Evolutionary conservation across 1,140 invertebrate genomes (phyloP).

Genomic region (Bombus turneri): DNA sequence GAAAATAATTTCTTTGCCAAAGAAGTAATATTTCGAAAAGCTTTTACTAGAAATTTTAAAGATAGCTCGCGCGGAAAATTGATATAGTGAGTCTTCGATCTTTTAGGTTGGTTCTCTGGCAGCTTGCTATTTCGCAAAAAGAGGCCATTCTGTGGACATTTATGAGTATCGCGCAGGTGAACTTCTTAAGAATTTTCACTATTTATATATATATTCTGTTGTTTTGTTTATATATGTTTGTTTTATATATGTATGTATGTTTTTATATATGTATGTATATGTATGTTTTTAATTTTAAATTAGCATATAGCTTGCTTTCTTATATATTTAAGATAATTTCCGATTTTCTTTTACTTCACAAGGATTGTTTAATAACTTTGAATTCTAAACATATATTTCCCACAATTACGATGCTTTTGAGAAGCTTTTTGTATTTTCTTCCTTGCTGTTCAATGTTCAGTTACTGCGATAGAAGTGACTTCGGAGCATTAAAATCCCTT

Average conservation of each 20-base stretch:
- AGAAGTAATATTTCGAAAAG: neutral
- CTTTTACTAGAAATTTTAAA: too few species aligned
- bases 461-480: too few species aligned
- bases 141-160: constrained; percentile 91
- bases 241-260: too few species aligned
- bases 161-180: constrained; percentile 96
- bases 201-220: neutral
- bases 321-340: too few species aligned
- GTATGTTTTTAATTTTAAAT: neutral
- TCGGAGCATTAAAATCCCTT: neutral
- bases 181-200: too few species aligned
- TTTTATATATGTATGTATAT: too few species aligned
- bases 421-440: neutral
- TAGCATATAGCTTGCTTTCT: neutral
- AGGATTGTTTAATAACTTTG: neutral
- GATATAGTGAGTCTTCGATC: neutral
- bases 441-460: neutral
- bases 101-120: constrained; percentile 94
- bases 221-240: too few species aligned
- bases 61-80: neutral
- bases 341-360: too few species aligned
- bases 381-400: neutral
- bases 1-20: neutral
- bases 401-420: too few species aligned
- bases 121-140: constrained; percentile 92